Percentiles rank a stretch among this genome's conserved stretches.
phyloP scores from a whole-genome alignment of 2,888 invertebrate genomes.

The Leptopilina drosophilae region DNA sequence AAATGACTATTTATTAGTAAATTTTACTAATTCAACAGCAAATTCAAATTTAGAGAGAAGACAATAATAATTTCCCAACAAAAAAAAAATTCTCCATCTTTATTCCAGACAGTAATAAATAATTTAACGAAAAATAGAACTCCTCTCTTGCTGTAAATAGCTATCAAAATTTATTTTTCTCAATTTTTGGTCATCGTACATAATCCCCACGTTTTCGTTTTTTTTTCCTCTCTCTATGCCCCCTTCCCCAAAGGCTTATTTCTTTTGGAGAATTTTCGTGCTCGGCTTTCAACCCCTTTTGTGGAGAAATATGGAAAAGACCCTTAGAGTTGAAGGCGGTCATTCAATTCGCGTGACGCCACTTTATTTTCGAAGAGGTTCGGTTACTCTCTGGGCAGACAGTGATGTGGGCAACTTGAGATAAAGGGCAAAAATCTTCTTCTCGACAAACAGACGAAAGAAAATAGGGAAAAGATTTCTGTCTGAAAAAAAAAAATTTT shows the following conservation, averaged over 20 bases:
- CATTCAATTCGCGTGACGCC: slow-evolving; percentile 36
- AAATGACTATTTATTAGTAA: too few species aligned
- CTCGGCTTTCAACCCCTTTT: not conserved
- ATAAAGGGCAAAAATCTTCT: too few species aligned
- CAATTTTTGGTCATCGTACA: not conserved
- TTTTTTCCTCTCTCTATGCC: not conserved
- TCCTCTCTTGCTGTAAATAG: too few species aligned
- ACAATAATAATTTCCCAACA: not conserved
- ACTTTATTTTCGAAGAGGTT: slow-evolving; percentile 20
- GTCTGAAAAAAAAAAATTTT: too few species aligned
- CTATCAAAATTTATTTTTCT: not conserved
- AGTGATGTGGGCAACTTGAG: not conserved
- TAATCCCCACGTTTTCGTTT: not conserved
- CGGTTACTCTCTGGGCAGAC: slow-evolving; percentile 1
- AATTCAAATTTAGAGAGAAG: too few species aligned
- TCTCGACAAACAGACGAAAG: too few species aligned
- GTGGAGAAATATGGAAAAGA: slow-evolving; percentile 22
- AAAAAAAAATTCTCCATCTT: not conserved
- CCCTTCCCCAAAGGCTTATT: not conserved
- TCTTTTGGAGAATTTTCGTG: not conserved
- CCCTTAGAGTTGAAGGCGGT: not conserved
- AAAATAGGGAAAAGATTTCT: too few species aligned
- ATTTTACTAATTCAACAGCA: too few species aligned
- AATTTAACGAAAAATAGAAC: too few species aligned
- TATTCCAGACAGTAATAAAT: too few species aligned